Conservation (phyloP, 2,888 invertebrate genomes). For the Imbricaverruca yamaguchii region DNA sequence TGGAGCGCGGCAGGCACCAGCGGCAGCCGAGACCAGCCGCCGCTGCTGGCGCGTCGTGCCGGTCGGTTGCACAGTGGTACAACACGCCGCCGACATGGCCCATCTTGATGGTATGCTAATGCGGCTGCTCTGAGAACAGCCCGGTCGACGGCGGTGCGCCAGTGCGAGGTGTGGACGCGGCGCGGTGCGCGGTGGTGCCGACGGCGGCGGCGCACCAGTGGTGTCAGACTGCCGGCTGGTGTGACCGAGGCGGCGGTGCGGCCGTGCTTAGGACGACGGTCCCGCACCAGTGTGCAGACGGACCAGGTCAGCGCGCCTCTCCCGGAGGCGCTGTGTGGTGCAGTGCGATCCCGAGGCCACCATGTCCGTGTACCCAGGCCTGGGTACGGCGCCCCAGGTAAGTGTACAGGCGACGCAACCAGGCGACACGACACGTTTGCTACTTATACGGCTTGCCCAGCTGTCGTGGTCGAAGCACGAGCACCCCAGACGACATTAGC, state of each 20-base stretch:
- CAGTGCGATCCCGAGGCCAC: no score
- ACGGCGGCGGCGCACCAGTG: neutral
- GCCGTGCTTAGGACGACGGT: neutral
- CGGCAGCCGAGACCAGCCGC: neutral
- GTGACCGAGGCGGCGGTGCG: neutral
- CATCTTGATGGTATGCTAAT: neutral
- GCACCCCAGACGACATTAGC: no score
- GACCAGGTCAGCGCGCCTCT: no score
- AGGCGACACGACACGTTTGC: neutral
- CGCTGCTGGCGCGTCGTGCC: no score
- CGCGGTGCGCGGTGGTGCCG: no score
- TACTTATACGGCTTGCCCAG: no score
- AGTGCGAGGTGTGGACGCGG: neutral
- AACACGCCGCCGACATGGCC: neutral
- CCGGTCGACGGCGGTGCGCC: neutral
- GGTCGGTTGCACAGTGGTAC: neutral
- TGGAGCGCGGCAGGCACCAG: neutral
- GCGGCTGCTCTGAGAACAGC: neutral
- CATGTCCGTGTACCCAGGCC: slow-evolving; percentile 2
- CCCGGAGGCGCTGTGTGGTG: no score
- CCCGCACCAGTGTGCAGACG: neutral
- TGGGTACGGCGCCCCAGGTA: neutral
- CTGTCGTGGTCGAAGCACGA: no score
- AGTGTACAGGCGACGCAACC: neutral
- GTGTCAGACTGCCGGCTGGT: neutral